A percentile compares a stretch with the other conserved stretches of the same genome.
Conservation (phyloP, 2,888 invertebrate genomes). For the Diloba caeruleocephala region DNA sequence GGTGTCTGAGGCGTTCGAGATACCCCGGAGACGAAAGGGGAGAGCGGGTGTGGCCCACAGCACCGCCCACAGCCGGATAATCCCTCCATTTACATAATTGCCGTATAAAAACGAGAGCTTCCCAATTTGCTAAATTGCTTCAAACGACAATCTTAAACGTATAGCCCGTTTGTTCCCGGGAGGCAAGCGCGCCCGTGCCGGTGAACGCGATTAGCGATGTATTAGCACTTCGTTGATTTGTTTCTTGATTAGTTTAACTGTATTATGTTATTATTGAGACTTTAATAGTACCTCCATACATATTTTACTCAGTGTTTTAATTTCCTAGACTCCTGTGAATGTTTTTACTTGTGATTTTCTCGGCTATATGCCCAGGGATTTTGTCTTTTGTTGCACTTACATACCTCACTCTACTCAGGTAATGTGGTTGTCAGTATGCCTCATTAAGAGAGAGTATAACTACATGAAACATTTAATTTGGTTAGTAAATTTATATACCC, state of each 20-base stretch:
- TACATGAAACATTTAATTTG: conserved; percentile 4
- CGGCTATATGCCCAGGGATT: too few species aligned
- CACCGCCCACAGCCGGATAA: conserved; percentile 86
- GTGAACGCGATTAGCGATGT: conserved; percentile 38
- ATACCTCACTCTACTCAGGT: too few species aligned
- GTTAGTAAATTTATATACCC: conserved; percentile 17
- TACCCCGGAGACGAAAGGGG: conserved; percentile 80
- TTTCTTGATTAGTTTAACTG: conserved; percentile 25
- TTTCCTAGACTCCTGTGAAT: too few species aligned
- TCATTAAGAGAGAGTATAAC: neutral
- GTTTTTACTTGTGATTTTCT: too few species aligned
- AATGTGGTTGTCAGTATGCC: neutral
- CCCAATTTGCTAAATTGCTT: conserved; percentile 89
- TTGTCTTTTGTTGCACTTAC: too few species aligned
- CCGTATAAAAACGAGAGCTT: conserved; percentile 88
- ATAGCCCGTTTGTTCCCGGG: conserved; percentile 62
- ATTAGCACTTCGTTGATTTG: conserved; percentile 44
- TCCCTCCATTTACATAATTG: conserved; percentile 90
- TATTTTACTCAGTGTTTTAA: too few species aligned
- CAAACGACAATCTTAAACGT: conserved; percentile 79
- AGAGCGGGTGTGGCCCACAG: conserved; percentile 80
- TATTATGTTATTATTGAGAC: conserved; percentile 5
- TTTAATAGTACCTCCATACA: too few species aligned
- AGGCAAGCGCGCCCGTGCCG: conserved; percentile 18
- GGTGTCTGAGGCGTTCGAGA: conserved; percentile 74